Percentiles rank a stretch among this genome's conserved stretches.
Conservation (phyloP, 2,888 invertebrate genomes). For the Cristatella mucedo region DNA sequence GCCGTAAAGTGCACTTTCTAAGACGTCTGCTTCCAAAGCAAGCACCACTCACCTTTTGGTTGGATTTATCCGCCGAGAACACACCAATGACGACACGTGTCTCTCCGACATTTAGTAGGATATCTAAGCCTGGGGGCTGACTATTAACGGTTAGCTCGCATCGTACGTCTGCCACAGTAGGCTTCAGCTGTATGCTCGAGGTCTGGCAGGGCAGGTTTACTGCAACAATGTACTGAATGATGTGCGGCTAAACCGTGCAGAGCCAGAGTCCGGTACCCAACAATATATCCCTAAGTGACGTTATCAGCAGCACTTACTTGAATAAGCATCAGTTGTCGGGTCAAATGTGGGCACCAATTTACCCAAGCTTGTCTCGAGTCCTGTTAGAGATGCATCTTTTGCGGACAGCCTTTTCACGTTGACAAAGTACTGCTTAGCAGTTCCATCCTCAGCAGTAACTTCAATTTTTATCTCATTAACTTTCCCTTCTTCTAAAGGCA, state of each 20-base stretch:
- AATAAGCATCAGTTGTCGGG: too few species aligned
- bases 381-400: conserved; percentile 29
- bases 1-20: too few species aligned
- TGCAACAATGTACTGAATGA: too few species aligned
- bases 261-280: too few species aligned
- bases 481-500: conserved; percentile 28
- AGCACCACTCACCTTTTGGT: conserved; percentile 22
- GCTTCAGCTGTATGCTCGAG: too few species aligned
- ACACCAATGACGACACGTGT: conserved; percentile 24
- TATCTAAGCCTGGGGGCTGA: conserved; percentile 18
- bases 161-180: conserved; percentile 27
- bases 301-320: too few species aligned
- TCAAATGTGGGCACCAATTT: conserved; percentile 23
- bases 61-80: conserved; percentile 32
- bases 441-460: conserved; percentile 35
- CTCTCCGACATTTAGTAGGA: conserved; percentile 25
- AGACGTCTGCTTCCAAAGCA: too few species aligned
- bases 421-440: conserved; percentile 27
- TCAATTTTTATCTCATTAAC: conserved; percentile 33
- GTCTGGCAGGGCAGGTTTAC: too few species aligned
- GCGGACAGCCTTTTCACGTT: conserved; percentile 29
- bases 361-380: conserved; percentile 20
- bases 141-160: conserved; percentile 22
- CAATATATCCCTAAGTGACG: too few species aligned
- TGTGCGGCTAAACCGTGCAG: too few species aligned